Base-by-base conservation (phyloP, 2,888 invertebrate species). In the Erpobdella octoculata region DNA sequence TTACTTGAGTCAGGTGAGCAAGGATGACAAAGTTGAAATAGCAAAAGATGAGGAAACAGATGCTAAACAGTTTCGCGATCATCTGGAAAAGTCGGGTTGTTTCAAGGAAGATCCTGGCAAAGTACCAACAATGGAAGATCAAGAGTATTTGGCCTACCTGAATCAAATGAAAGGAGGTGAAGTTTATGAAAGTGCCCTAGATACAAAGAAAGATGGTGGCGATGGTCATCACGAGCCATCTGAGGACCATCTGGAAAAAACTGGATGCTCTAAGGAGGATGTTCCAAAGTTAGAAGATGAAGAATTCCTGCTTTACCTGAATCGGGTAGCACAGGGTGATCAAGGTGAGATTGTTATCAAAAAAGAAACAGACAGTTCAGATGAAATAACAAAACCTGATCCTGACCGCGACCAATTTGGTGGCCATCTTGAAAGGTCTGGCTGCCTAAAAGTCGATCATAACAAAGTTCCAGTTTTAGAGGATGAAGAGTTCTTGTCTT, bases 401-500 rank as follows among this genome's bases (percentile, higher is more conserved):
- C 53, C 28, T n/a, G 53, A 53, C 12, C 6, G 6, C 28, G 28
- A 53, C 21, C 18, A 53, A 15, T 53, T n/a, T 25, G 53, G 28
- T 6, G 28, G 1, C 6, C 21, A 53, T 8, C 21, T 53, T 21
- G 53, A 53, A 18, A 9, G 9, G 9, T 9, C 21, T 9, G n/a
- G 53, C 28, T 53, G 53, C 28, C 9, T 53, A 28, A 53, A 53
- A n/a, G 53, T 25, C 28, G 53, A 8, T 9, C 21, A 53, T 8
- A 28, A 53, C 21, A 53, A n/a, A 53, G 53, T 9, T 5, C 53
- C 53, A 53, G 3, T 28, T 3, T 5, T 53, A 6, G 53, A 53
- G 53, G 53, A 53, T 53, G 53, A 53, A 25, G 53, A 53, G 28
- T 53, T 53, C 15, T 53, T 53, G 53, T 53, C 53, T n/a, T 53